Conservation (phyloP, 2,113 vertebrate species). For the Forbesichthys papilliferus region DNA sequence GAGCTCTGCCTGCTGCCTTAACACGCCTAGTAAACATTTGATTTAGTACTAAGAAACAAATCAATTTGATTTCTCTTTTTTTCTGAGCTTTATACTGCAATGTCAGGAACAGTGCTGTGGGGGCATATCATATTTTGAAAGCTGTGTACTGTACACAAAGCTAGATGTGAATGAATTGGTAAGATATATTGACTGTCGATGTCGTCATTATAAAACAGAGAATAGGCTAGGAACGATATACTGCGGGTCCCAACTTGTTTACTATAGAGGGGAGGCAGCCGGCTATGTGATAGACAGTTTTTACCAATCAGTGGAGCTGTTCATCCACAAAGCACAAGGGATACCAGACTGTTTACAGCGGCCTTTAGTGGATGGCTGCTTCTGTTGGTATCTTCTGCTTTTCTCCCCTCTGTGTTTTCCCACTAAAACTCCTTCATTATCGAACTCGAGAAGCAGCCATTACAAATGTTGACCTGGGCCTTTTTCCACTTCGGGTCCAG, state of each 20-base stretch:
- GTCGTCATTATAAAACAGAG: constrained; percentile 48
- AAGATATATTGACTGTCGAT: constrained; percentile 27
- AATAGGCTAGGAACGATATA: constrained; percentile 37
- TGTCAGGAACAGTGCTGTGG: background rate
- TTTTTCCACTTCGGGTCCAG: no score
- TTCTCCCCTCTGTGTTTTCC: no score
- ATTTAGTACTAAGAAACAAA: background rate
- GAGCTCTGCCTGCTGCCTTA: background rate
- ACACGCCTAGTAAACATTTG: constrained; percentile 2
- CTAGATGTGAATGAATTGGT: constrained; percentile 9
- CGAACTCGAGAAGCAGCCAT: no score
- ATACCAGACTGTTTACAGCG: constrained; percentile 14
- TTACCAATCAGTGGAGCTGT: constrained; percentile 68
- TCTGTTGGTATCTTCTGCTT: no score
- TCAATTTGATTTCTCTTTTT: background rate
- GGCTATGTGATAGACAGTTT: constrained; percentile 64
- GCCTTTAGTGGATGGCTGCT: no score
- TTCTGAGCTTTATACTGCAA: no score
- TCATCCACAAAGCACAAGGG: constrained; percentile 64
- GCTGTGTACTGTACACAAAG: constrained; percentile 13
- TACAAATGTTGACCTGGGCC: no score
- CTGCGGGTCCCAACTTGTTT: constrained; percentile 50
- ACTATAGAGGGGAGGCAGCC: constrained; percentile 56
- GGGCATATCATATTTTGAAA: background rate
- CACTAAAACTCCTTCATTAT: no score